Conservation (phyloP, 2,797 vertebrate species). For the Sebastes oblongus region DNA sequence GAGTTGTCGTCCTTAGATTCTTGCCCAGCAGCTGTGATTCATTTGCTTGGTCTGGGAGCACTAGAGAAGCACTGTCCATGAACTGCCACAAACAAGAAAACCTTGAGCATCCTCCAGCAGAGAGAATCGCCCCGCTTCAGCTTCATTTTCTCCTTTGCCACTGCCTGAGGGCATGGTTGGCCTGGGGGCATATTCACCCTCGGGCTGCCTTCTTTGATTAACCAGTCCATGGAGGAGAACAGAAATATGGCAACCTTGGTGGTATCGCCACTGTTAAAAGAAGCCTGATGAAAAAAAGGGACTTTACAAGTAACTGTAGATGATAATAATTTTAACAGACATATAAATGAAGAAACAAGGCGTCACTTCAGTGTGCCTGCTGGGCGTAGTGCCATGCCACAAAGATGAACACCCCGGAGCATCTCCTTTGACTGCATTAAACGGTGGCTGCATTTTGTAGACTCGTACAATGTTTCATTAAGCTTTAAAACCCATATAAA, state of each 20-base stretch:
- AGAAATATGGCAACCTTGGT: constrained; percentile 15
- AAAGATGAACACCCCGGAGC: not conserved
- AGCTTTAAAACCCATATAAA: constrained; percentile 33
- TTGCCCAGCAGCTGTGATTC: constrained; percentile 17
- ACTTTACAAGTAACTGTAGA: constrained; percentile 14
- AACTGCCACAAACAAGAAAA: constrained; percentile 34
- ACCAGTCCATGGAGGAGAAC: constrained; percentile 14
- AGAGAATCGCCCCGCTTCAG: constrained; percentile 18
- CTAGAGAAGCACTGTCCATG: constrained; percentile 18
- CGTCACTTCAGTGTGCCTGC: not conserved
- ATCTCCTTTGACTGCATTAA: not conserved
- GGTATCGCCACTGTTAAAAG: not conserved
- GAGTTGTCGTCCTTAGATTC: constrained; percentile 10
- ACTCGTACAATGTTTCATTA: constrained; percentile 27
- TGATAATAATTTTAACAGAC: constrained; percentile 6
- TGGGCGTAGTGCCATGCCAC: not conserved
- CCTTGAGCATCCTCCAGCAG: constrained; percentile 32
- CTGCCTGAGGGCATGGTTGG: constrained; percentile 49
- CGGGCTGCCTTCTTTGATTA: constrained; percentile 49
- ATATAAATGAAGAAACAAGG: constrained; percentile 12
- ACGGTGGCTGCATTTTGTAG: constrained; percentile 19
- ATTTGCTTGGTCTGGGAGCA: not conserved
- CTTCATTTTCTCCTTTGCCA: constrained; percentile 44
- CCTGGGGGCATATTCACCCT: constrained; percentile 8
- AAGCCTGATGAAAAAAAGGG: not conserved